Evolutionary conservation across 2,888 invertebrate species (phyloP), one percentile per base, ranked within the genome.

Genomic region (Latheticus oryzae): DNA sequence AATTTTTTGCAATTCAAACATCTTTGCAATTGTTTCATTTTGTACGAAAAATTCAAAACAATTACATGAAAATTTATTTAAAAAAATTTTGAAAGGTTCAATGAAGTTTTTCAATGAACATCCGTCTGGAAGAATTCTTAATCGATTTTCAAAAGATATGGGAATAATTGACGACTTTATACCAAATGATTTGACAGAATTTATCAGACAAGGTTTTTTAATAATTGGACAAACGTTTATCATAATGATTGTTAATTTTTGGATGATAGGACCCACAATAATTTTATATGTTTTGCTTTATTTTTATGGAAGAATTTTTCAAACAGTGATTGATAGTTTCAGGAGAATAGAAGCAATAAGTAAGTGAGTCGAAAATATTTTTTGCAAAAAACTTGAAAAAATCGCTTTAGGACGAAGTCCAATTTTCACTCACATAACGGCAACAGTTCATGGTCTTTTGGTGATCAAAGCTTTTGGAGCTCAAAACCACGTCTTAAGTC

Each of bases 361-460:
- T 33, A 33, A 13, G 8, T 33, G 4, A 5, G 12, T 33, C 5
- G 7, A 33, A n/a, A 5, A 33, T 15, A 5, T 13, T 7, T 33
- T 33, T 8, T 19, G 21, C 5, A 19, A 5, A 5, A 19, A 5
- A 19, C 5, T 5, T 19, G 3, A 11, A 28, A 28, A 28, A 11
- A 9, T 28, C 87, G 87, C 67, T 73, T 32, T 80, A 92, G 92
- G 92, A 64, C 88, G 93, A 55, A 93, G 93, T 65, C 95, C 96
- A 0, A 90, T 96, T n/a, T 95, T 94, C 79, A 89, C 90, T 2
- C 94, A 95, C 72, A 80, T 96, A 69, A 90, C 88, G 71, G 90
- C 93, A 28, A 87, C 93, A 0, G 81, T 96, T 1, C 89, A 90
- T 73, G 96, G 96, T 0, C 81, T 96, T 58, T 85, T 91, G 0